Percentiles rank a stretch among this genome's conserved stretches.
Conservation (phyloP, 2,113 vertebrate species). For the Gila orcuttii region DNA sequence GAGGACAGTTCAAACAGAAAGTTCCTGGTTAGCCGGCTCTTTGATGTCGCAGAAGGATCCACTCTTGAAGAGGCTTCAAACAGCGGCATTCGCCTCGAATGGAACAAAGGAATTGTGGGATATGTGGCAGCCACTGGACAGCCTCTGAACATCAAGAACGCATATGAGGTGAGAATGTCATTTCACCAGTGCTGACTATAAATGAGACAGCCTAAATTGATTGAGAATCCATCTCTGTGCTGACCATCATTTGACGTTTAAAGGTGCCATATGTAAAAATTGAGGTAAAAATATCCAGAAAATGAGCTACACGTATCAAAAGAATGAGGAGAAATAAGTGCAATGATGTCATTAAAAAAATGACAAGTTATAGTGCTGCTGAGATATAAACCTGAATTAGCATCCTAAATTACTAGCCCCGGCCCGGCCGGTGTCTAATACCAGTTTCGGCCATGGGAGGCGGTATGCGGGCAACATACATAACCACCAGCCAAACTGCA, state of each 20-base stretch:
- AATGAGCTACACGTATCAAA: no score
- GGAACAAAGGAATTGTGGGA: conserved; percentile 99
- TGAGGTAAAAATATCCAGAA: no score
- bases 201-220: neutral
- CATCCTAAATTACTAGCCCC: no score
- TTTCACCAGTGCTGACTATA: neutral
- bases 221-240: neutral
- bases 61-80: conserved; percentile 94
- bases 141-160: conserved; percentile 93
- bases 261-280: no score
- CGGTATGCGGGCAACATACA: no score
- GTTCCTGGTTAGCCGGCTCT: conserved; percentile 92
- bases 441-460: no score
- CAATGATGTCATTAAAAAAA: no score
- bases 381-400: no score
- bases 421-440: no score
- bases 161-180: conserved; percentile 84
- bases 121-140: conserved; percentile 91
- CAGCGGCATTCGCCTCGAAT: conserved; percentile 91
- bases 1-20: conserved; percentile 96
- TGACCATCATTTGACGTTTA: neutral
- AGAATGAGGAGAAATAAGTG: no score
- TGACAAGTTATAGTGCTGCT: no score
- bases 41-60: conserved; percentile 95
- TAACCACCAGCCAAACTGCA: no score